Conservation (phyloP, 2,797 vertebrate species). For the Centroberyx gerrardi region DNA sequence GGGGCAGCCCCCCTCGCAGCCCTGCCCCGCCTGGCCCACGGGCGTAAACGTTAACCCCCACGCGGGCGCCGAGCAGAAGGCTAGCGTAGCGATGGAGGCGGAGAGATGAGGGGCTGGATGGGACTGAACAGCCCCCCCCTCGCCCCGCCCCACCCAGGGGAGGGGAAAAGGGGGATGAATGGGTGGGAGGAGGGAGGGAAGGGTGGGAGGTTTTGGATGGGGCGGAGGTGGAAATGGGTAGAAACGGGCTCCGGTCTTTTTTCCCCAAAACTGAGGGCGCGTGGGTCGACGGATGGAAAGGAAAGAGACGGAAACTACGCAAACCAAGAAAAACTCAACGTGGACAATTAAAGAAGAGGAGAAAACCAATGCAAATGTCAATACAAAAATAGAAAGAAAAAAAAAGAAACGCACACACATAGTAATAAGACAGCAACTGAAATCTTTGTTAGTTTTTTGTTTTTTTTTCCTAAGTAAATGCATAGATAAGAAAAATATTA, state of each 20-base stretch:
- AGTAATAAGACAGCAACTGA: slow-evolving; percentile 84
- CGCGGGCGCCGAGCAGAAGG: slow-evolving; percentile 91
- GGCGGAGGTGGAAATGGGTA: slow-evolving; percentile 29
- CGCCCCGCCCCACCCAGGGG: not conserved
- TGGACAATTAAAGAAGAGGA: slow-evolving; percentile 82
- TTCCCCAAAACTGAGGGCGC: slow-evolving; percentile 29
- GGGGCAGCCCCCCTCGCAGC: slow-evolving; percentile 83
- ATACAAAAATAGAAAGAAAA: slow-evolving; percentile 54
- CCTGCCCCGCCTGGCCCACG: slow-evolving; percentile 90
- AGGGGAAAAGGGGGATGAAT: slow-evolving; percentile 2
- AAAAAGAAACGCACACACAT: slow-evolving; percentile 78
- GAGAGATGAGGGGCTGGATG: slow-evolving; percentile 93
- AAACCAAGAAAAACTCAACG: slow-evolving; percentile 83
- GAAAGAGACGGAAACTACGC: slow-evolving; percentile 68
- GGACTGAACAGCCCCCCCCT: slow-evolving; percentile 51
- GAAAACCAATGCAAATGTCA: slow-evolving; percentile 85
- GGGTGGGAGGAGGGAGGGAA: not conserved
- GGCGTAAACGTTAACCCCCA: slow-evolving; percentile 89
- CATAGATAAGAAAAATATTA: slow-evolving; percentile 82
- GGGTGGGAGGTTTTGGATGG: slow-evolving; percentile 18
- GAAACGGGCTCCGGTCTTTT: slow-evolving; percentile 58
- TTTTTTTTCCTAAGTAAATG: slow-evolving; percentile 78
- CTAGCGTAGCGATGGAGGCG: slow-evolving; percentile 95
- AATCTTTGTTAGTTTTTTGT: slow-evolving; percentile 75
- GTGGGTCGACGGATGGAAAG: slow-evolving; percentile 25